phyloP scores from a whole-genome alignment of 64 coral and sea anemone genomes.

The Pocillopora damicornis region DNA sequence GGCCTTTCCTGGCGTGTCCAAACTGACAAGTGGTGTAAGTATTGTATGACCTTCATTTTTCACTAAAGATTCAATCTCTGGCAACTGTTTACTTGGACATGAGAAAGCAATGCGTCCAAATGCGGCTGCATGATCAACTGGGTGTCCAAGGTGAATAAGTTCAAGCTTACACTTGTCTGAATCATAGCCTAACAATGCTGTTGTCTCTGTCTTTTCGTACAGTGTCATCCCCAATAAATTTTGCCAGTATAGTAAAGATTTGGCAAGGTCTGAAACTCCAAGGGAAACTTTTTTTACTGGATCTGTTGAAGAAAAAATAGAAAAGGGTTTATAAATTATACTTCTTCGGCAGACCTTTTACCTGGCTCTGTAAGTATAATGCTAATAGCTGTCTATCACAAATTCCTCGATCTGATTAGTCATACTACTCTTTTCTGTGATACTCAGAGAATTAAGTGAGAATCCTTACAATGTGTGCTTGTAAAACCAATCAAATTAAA shows the following conservation, averaged over 20 bases:
- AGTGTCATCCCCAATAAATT: conserved; percentile 76
- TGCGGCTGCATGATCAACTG: conserved; percentile 84
- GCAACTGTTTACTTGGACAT: conserved; percentile 69
- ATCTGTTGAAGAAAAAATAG: conserved; percentile 54
- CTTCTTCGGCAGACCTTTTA: not conserved
- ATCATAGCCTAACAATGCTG: conserved; percentile 66
- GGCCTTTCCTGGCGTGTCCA: conserved; percentile 95
- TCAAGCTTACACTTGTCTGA: conserved; percentile 81
- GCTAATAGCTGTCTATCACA: too few species aligned
- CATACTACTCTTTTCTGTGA: too few species aligned
- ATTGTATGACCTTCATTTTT: conserved; percentile 67
- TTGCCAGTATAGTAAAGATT: conserved; percentile 80
- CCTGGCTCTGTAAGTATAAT: too few species aligned
- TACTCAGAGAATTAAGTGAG: too few species aligned
- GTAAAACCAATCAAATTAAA: too few species aligned
- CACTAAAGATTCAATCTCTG: conserved; percentile 56
- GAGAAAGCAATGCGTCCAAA: conserved; percentile 97
- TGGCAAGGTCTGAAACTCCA: conserved; percentile 74
- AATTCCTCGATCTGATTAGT: too few species aligned
- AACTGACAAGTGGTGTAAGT: conserved; percentile 69
- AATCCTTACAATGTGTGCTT: too few species aligned
- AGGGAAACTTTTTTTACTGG: conserved; percentile 78
- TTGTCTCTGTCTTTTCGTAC: conserved; percentile 56
- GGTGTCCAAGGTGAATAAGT: conserved; percentile 56
- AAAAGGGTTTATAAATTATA: too few species aligned